phyloP scores from a whole-genome alignment of 2,797 vertebrate species.

The Enteromius anoplus region DNA sequence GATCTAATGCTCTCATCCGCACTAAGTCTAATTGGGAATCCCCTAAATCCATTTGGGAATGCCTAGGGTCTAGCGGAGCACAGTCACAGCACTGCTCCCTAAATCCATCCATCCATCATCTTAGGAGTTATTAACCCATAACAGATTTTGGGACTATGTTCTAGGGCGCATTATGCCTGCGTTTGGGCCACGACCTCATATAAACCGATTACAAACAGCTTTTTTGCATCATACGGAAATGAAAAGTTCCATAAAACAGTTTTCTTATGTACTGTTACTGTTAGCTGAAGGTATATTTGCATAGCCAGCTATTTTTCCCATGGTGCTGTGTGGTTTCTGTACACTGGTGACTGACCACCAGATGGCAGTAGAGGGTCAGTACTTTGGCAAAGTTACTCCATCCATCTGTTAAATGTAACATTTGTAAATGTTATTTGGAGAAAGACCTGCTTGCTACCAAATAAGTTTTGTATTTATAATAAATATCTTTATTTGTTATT shows the following conservation, averaged over 20 bases:
- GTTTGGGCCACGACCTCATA: neutral
- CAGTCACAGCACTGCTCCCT: constrained; percentile 56
- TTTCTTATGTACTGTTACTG: neutral
- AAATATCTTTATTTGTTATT: neutral
- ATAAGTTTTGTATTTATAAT: too few relatives aligned
- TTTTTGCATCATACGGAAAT: neutral
- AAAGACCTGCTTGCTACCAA: too few relatives aligned
- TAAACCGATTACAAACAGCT: neutral
- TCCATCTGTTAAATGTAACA: constrained; percentile 42
- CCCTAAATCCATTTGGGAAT: constrained; percentile 56
- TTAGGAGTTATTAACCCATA: constrained; percentile 64
- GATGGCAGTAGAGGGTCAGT: constrained; percentile 25
- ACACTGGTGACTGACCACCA: constrained; percentile 11
- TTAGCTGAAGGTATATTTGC: constrained; percentile 15
- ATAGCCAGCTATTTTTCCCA: constrained; percentile 2
- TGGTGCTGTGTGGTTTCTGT: neutral
- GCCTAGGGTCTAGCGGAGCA: constrained; percentile 47
- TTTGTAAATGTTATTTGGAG: too few relatives aligned
- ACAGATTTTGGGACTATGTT: constrained; percentile 58
- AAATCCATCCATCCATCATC: constrained; percentile 53
- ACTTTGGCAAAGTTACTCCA: constrained; percentile 56
- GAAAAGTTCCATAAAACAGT: neutral
- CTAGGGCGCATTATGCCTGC: constrained; percentile 17
- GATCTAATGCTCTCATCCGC: constrained; percentile 70
- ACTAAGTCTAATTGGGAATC: constrained; percentile 68